Percentiles rank a stretch among this genome's conserved stretches.
These are phyloP conservation scores for Leptinotarsa haldemani DNA, from an alignment of 2,888 invertebrate species.

Conservation along the genomic window DNA sequence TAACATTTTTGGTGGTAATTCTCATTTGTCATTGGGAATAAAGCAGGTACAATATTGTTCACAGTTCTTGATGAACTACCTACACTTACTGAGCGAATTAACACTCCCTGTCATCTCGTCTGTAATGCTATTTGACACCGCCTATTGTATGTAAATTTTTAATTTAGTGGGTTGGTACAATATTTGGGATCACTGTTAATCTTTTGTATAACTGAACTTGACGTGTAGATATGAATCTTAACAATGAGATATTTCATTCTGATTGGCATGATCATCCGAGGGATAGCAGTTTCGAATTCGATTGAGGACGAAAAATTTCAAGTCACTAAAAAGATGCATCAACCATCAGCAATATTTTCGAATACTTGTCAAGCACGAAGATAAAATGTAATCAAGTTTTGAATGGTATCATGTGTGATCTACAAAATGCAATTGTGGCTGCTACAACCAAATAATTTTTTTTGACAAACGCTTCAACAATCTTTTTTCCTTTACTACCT, in stretches of 20 bases:
- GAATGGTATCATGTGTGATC: no score
- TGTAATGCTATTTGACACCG: conserved; percentile 10
- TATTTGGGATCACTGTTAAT: conserved; percentile 4
- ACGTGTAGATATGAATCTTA: conserved; percentile 6
- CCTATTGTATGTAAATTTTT: conserved; percentile 16
- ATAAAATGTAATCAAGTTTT: no score
- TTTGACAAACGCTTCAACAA: no score
- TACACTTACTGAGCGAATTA: background rate
- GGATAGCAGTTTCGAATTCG: background rate
- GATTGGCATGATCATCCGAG: background rate
- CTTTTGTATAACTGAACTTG: conserved; percentile 11
- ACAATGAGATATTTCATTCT: background rate
- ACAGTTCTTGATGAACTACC: conserved; percentile 2
- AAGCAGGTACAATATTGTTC: background rate
- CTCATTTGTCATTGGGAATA: no score
- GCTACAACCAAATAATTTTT: no score
- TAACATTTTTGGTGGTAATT: no score
- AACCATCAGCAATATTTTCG: no score
- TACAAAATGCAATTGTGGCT: no score
- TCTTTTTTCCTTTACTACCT: no score
- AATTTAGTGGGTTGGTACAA: conserved; percentile 17
- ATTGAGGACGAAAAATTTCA: background rate
- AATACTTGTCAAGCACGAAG: no score
- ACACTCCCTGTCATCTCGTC: background rate
- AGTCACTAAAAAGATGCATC: no score